Base-by-base conservation (phyloP, 1,140 invertebrate genomes). In the Globodera rostochiensis region DNA sequence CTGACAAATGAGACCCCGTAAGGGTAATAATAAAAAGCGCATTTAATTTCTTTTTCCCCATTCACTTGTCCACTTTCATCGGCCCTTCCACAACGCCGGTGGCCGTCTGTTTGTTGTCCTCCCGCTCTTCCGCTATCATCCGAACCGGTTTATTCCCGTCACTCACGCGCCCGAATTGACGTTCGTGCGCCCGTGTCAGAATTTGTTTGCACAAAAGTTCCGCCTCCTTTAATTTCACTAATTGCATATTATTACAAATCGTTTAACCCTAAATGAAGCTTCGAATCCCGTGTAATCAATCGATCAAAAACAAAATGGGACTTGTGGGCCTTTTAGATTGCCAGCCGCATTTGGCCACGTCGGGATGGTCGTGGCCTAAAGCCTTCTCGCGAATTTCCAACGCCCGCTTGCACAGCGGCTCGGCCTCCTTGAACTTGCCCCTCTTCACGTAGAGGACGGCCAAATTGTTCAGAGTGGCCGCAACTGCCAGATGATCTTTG, bases 101-200 rank as follows among this genome's bases (percentile, higher is more conserved):
- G 53, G 79, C 70, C 53, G 79, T 67, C 79, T 89, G 89, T 86
- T 90, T 90, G 76, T 90, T 90, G 57, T 96, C 95, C 91, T 97
- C 96, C 45, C 96, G 92, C 88, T 98, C 97, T 91, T 99, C 97
- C 5, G 97, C 97, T 84, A 98, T 95, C 93, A 98, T 96, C 97
- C 97, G 99, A 89, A 99, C 98, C 7, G 97, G 96, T 91, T 98
- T 98, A 92, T 98, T 99, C 90, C 98, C 95, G 81, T 94, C 94
- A 94, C 91, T 71, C 87, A 86, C 79, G 73, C 71, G 74, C 85
- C 97, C 97, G 91, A 98, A 99, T 91, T 98, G 96, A 85, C 94
- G 93, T 91, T 98, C 97, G 90, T 99, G 97, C 64, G 96, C 97
- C 87, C 96, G 92, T 21, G 96, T 98, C 80, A 99, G 91, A 66